Base-by-base conservation (phyloP, 1,140 invertebrate genomes). In the Pseudomyrmex pallidus region DNA sequence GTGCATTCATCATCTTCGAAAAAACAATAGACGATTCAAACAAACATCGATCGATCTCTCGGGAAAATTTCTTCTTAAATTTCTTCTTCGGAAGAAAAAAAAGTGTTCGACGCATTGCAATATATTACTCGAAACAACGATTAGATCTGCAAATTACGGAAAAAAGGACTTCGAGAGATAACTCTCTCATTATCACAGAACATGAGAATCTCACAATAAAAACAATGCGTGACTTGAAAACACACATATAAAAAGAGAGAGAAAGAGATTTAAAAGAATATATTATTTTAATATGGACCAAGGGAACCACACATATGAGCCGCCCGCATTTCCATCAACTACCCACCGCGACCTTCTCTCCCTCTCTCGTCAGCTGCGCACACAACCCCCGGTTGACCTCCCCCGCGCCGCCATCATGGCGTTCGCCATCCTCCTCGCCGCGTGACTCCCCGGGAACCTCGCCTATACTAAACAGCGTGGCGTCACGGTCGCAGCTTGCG, bases 331-430 rank as follows among this genome's bases (percentile, higher is more conserved):
- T 80, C 22, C 66, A 59, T 80, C 44, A 57, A 35, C 17, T 50
- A 54, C 50, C 62, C 73, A 54, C 20, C 17, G 22, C 63, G 66
- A 80, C 66, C 54, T 70, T 80, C 64, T 25, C 76, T 68, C 64
- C 12, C 64, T 22, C 52, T 22, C 64, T 70, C 76, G 22, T 70
- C 66, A 80, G 76, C 76, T 80, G 76, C 76, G 76, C 76, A 61
- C 20, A 80, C 76, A 80, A 80, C 66, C 76, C 76, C 66, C 66
- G 56, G 66, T 66, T 70, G 76, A 54, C 44, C 20, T 70, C 76
- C 10, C 64, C 64, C 64, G 73, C 73, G 74, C 35, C 63, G 52
- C 50, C 74, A 77, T 77, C 25, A 77, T 77, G 74, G 63, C 74
- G 74, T 46, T 77, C 74, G 57, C 73, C 74, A 67, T 48, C 61